These are phyloP conservation scores for Enteromius treurensis DNA, from an alignment of 2,797 vertebrate genomes.

Conservation along the genomic window DNA sequence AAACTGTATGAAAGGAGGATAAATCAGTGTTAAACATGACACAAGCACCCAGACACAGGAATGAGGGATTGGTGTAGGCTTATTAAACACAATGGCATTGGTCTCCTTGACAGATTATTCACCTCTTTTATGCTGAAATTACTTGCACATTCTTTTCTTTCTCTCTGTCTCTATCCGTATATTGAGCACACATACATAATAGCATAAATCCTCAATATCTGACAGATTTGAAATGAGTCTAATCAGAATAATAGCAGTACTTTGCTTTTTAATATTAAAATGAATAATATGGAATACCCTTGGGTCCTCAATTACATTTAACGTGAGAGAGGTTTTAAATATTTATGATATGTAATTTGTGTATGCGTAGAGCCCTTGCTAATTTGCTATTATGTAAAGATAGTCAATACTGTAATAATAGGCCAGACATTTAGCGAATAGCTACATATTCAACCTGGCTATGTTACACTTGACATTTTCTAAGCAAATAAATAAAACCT, in stretches of 20 bases:
- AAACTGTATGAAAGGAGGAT: neutral
- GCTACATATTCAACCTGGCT: neutral
- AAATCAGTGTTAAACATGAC: constrained; percentile 16
- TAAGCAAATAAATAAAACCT: neutral
- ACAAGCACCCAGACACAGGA: neutral
- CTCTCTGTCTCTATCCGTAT: neutral
- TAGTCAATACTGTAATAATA: neutral
- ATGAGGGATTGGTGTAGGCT: constrained; percentile 4
- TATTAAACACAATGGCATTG: constrained; percentile 6
- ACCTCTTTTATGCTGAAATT: neutral
- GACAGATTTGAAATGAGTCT: neutral
- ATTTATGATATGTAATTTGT: neutral
- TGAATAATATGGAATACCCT: neutral
- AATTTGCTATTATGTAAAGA: constrained; percentile 12
- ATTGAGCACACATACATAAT: neutral
- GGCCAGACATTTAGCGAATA: neutral
- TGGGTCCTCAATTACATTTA: neutral
- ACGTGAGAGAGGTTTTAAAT: neutral
- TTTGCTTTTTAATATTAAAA: neutral
- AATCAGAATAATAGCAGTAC: neutral
- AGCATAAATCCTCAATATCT: neutral
- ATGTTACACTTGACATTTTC: neutral
- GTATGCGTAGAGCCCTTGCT: neutral
- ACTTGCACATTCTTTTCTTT: neutral
- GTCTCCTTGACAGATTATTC: constrained; percentile 11